Base-by-base conservation (phyloP, 1,140 invertebrate genomes). In the Caenorhabditis remanei region DNA sequence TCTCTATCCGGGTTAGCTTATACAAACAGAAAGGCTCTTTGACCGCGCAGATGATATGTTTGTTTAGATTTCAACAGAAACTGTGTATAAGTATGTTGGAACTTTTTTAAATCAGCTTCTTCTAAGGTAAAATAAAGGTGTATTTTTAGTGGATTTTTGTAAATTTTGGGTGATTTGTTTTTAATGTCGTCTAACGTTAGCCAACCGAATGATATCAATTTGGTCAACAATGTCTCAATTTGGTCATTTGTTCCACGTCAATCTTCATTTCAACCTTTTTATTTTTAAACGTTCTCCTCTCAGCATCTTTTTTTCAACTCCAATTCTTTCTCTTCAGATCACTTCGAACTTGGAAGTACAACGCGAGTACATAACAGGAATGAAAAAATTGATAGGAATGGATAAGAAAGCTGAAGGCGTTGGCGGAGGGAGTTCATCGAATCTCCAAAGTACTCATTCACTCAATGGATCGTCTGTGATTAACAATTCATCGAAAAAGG, bases 331-430 rank as follows among this genome's bases (percentile, higher is more conserved):
- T 65, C 46, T 71, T 46, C 65, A 71, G 65, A 32, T 2, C 2
- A 32, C 5, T 40, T 7, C 41, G 4, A 43, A 71, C 41, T 79
- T 50, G 71, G 71, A 21, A 24, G 21, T 71, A 46, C 41, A 32
- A 71, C 65, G n/a, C 24, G n/a, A 61, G 14, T 32, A 61, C 4
- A 46, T 13, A 67, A 4, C 43, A 43, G 32, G 46, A 19, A 71
- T 79, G 71, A 79, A 79, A n/a, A 79, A 79, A 14, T 24, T 79
- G 21, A 79, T 79, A 79, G 46, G 71, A 79, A 48, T 50, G 71
- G 71, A 79, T 24, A 79, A 79, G 40, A 79, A 79, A 41, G 24
- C 61, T 32, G 71, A 79, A 53, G 71, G 71, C 24, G n/a, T 79
- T 24, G 43, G 43, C 11, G 50, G 50, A 53, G 71, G 71, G 21